Conservation (phyloP, 2,888 invertebrate species). For the Metopia argyrocephala region DNA sequence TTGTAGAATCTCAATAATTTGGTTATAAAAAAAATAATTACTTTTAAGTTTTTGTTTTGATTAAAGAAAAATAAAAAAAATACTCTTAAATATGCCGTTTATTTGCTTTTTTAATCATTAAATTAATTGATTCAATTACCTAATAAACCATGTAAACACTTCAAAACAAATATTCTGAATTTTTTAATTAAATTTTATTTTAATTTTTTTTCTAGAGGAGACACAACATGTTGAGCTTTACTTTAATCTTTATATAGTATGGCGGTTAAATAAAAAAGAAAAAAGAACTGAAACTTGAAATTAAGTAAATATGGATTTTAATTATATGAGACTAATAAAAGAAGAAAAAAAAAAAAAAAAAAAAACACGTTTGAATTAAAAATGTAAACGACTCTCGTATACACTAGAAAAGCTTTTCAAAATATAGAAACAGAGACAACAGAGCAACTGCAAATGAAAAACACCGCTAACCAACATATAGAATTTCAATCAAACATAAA, state of each 20-base stretch:
- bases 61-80: conserved; percentile 11
- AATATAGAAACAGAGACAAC: background rate
- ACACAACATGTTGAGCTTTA: background rate
- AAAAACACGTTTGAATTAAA: conserved; percentile 25
- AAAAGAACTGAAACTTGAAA: conserved; percentile 17
- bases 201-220: background rate
- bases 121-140: conserved; percentile 53
- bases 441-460: conserved; percentile 34
- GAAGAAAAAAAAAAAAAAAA: background rate
- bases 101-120: conserved; percentile 38
- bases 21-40: conserved; percentile 7
- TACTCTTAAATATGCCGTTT: too few species aligned
- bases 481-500: background rate
- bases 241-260: conserved; percentile 16
- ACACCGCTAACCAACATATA: conserved; percentile 39
- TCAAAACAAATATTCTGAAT: conserved; percentile 48
- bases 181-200: conserved; percentile 9
- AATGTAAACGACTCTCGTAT: too few species aligned
- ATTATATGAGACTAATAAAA: conserved; percentile 29
- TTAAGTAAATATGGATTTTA: conserved; percentile 54
- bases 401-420: conserved; percentile 1
- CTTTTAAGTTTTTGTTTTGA: conserved; percentile 11
- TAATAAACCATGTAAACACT: conserved; percentile 51
- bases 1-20: conserved; percentile 17
- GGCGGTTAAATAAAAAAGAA: conserved; percentile 31